Evolutionary conservation across 2,113 vertebrate genomes (phyloP).

Genomic region (Oreochromis spilurus): DNA sequence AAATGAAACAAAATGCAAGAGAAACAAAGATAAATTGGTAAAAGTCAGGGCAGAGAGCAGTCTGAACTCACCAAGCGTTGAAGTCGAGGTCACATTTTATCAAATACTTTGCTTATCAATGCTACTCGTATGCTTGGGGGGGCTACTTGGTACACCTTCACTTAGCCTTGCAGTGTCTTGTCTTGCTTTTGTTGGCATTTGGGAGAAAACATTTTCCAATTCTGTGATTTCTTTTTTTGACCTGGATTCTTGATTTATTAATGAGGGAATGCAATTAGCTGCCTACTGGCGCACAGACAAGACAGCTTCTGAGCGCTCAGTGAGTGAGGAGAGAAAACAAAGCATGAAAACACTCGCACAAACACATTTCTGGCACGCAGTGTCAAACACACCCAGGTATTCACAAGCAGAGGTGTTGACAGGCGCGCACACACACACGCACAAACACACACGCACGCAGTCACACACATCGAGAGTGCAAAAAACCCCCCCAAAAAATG

Average conservation of each 20-base stretch:
- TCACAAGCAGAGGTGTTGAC: background rate
- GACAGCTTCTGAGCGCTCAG: constrained; percentile 19
- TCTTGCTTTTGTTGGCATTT: constrained; percentile 20
- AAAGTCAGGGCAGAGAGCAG: background rate
- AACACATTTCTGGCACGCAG: background rate
- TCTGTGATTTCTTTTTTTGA: constrained; percentile 48
- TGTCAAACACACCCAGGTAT: background rate
- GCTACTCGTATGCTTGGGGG: background rate
- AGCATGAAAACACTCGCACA: constrained; percentile 22
- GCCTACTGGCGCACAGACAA: constrained; percentile 25
- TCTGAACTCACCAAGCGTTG: background rate
- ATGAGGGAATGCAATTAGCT: constrained; percentile 56
- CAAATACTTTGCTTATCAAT: background rate
- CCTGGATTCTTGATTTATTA: constrained; percentile 55
- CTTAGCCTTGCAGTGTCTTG: background rate
- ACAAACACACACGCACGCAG: background rate
- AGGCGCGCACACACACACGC: too few species aligned
- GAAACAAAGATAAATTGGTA: background rate
- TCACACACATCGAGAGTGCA: background rate
- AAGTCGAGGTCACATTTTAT: background rate
- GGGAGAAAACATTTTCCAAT: constrained; percentile 17
- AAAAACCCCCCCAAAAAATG: background rate
- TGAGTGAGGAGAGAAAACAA: constrained; percentile 43
- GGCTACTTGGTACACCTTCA: background rate
- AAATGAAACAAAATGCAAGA: background rate